Conservation (phyloP, 37 sponge, comb jelly and placozoan species). For the Petrosia ficiformis region DNA sequence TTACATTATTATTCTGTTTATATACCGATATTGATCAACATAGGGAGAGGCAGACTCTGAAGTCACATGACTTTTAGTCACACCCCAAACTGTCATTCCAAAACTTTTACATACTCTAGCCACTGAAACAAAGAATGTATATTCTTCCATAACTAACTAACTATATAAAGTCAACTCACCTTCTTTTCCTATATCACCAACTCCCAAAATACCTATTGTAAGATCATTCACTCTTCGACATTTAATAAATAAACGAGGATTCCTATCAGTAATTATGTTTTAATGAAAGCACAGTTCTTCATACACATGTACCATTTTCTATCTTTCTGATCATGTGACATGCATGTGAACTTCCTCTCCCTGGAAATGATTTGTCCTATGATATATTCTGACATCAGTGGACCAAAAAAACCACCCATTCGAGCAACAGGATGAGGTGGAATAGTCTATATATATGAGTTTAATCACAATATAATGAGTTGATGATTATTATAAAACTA, state of each 20-base stretch:
- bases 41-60: slow-evolving; percentile 13
- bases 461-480: too few relatives aligned
- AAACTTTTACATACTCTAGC: slow-evolving; percentile 47
- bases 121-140: slow-evolving; percentile 11
- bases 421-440: slow-evolving; percentile 33
- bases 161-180: slow-evolving; percentile 1
- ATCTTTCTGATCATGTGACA: slow-evolving; percentile 22
- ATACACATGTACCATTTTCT: slow-evolving; percentile 12
- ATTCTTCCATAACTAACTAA: background rate
- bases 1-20: background rate
- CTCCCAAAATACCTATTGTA: slow-evolving; percentile 53
- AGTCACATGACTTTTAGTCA: slow-evolving; percentile 11
- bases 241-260: background rate
- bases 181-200: slow-evolving; percentile 45
- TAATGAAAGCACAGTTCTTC: background rate
- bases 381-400: slow-evolving; percentile 61
- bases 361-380: slow-evolving; percentile 34
- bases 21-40: slow-evolving; percentile 41
- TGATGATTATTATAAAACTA: too few relatives aligned
- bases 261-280: background rate
- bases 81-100: slow-evolving; percentile 63
- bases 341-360: too few relatives aligned
- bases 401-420: slow-evolving; percentile 44
- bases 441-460: too few relatives aligned
- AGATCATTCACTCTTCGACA: slow-evolving; percentile 9